Conservation (phyloP, 2,797 vertebrate genomes). For the Lerista edwardsae region DNA sequence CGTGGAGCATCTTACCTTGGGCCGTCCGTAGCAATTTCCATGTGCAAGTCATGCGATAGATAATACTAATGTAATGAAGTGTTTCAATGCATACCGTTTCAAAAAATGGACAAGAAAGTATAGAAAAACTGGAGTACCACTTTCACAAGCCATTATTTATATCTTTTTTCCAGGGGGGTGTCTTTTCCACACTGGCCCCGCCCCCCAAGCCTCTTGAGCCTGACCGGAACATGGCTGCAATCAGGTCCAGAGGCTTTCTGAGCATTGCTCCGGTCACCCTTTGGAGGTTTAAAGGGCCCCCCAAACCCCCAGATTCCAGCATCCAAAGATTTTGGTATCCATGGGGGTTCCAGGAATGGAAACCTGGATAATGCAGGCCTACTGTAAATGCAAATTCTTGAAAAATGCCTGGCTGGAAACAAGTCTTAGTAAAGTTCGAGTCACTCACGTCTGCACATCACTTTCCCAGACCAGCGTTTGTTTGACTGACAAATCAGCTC, state of each 20-base stretch:
- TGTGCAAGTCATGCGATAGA: not conserved
- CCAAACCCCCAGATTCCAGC: no score
- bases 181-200: no score
- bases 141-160: not conserved
- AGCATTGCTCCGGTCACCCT: no score
- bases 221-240: no score
- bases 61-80: no score
- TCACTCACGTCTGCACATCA: conserved; percentile 91
- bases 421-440: accelerated
- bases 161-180: no score
- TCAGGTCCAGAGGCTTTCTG: no score
- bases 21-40: not conserved
- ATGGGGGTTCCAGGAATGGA: no score
- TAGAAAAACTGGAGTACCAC: not conserved
- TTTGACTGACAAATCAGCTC: conserved; percentile 92
- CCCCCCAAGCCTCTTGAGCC: no score
- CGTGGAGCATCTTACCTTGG: not conserved
- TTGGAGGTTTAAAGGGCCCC: no score
- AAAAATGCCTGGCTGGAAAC: not conserved
- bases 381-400: not conserved
- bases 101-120: not conserved
- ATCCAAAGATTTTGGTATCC: no score
- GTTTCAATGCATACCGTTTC: not conserved
- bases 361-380: no score
- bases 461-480: conserved; percentile 95